Percentiles rank a stretch among this genome's conserved stretches.
Evolutionary conservation across 2,113 vertebrate species (phyloP).

Genomic region (Pseudois nayaur): DNA sequence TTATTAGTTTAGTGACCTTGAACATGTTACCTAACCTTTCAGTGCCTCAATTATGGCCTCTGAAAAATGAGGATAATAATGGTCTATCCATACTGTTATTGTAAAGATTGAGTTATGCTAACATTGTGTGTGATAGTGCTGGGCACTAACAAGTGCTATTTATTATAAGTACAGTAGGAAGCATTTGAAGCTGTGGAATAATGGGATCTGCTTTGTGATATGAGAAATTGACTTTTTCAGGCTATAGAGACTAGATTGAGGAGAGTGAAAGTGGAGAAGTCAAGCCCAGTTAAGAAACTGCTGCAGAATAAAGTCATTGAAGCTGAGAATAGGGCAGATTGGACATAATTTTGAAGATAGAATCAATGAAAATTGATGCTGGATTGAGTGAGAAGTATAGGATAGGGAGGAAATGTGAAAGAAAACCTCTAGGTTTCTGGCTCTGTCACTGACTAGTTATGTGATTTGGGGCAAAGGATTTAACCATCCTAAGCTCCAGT

Average conservation of each 20-base stretch:
- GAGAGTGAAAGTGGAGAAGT: background rate
- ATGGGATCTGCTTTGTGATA: background rate
- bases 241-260: background rate
- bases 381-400: background rate
- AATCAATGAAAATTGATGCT: background rate
- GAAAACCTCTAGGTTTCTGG: background rate
- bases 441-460: background rate
- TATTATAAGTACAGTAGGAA: conserved; percentile 12
- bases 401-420: background rate
- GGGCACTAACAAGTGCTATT: background rate
- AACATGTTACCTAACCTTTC: background rate
- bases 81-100: background rate
- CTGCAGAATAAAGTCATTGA: background rate
- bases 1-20: conserved; percentile 12
- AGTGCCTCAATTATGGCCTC: background rate
- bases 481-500: background rate
- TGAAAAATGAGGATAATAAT: background rate
- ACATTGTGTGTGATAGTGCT: background rate
- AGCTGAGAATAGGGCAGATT: background rate
- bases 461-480: background rate
- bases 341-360: background rate
- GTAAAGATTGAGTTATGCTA: background rate
- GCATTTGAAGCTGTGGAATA: background rate
- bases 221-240: background rate
- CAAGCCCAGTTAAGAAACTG: background rate